Evolutionary conservation across 2,113 vertebrate species (phyloP), one percentile per base, ranked within the genome.

Genomic region (Chaetodon auriga): DNA sequence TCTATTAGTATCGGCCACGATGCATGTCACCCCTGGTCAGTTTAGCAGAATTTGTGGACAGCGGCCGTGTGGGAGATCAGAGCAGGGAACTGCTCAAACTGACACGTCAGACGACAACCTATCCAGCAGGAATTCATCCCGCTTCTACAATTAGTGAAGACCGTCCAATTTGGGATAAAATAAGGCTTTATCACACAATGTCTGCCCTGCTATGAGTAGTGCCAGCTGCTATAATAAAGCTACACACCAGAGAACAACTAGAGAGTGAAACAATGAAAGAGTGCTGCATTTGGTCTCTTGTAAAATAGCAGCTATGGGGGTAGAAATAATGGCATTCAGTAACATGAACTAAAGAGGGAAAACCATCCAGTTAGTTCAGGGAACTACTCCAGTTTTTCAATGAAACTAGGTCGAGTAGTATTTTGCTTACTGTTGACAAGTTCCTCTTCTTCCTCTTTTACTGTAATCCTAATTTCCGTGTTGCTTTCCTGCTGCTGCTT

Each of bases 371-470:
- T 35, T 16, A 58, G 58, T 61, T 19, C 8, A 35, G 15, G 16
- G 36, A 16, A 60, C 14, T 60, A 41, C 35, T 38, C 16, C 60
- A 41, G 9, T 38, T 36, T 19, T 63, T 63, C 35, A 62, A 11
- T 12, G 5, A 18, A 38, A 60, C 55, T 15, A 5, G 1, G 7
- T 51, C 2, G 8, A 19, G 49, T 19, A 5, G 18, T 51, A 19
- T 51, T 49, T 49, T 23, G 12, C 90, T 91, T 87, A 94, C 93
- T 81, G n/a, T 89, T 83, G 38, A 74, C 25, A 35, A 51, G 55
- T 41, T 89, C 87, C 18, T 92, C 89, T 61, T 91, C 88, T 75
- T 94, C 92, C 55, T 94, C 81, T 16, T 94, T 94, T 8, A 94
- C 88, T 60, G 81, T 83, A 61, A 93, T 83, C 57, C 60, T 65